Base-by-base conservation (phyloP, 1,140 invertebrate genomes). In the Trichoplusia ni region DNA sequence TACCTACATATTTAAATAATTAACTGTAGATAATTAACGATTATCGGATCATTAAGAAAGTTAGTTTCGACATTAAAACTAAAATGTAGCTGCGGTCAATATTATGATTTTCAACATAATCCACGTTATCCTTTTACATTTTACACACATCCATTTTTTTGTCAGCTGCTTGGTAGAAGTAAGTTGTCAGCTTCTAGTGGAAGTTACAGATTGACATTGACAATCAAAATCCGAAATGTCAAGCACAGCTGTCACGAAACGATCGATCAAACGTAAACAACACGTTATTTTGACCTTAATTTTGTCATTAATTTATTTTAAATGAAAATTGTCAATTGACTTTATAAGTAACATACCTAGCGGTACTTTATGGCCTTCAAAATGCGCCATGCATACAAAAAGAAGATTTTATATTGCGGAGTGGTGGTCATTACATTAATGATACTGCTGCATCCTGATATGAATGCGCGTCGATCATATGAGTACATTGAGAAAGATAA, bases 401-500 rank as follows among this genome's bases (percentile, higher is more conserved):
- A 79, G 60, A 86, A 79, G 61, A 46, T 82, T 70, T 64, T 89
- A 33, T 85, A 73, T 69, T 64, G 64, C 49, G 71, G 60, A 58
- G 16, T 78, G 19, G 31, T 79, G 37, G 18, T 82, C 19, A 51
- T 73, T 29, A 63, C 66, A 29, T 69, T 86, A 29, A 64, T 89
- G 49, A 73, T 89, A 62, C 74, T 89, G 25, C 53, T 86, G 19
- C 79, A 86, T 61, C 80, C 83, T 14, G 72, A 78, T 58, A 82
- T 79, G 71, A 79, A 79, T 53, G 72, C 73, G 23, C 74, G 60
- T 21, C 44, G 74, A 38, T 72, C 44, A 11, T 88, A 88, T 56
- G 80, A 86, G 18, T 83, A 75, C 67, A 84, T 89, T 46, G 58
- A 74, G 47, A 84, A 78, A 63, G 74, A 82, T 38, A 66, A 81